Percentiles rank a stretch among this genome's conserved stretches.
phyloP scores from a whole-genome alignment of 2,888 invertebrate genomes.

The Conistra vaccinii region DNA sequence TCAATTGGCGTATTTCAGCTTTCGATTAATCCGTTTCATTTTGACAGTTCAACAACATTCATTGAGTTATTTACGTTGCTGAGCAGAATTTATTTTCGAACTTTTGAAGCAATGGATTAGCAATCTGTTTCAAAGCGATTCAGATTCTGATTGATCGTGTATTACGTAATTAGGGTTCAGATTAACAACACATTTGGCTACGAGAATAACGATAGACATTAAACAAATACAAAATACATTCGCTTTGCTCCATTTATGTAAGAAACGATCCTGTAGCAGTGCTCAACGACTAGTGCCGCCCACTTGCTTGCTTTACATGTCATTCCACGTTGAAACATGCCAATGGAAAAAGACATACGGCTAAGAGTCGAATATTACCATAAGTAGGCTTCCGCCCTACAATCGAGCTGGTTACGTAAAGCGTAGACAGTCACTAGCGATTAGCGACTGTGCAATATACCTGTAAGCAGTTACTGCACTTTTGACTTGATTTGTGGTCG shows the following conservation, averaged over 20 bases:
- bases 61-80: too few relatives aligned
- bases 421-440: constrained; percentile 56
- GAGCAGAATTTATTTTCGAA: too few relatives aligned
- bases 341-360: constrained; percentile 65
- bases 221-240: constrained; percentile 47
- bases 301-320: constrained; percentile 52
- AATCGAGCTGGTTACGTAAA: constrained; percentile 74
- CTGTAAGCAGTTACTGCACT: constrained; percentile 51
- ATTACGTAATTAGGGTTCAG: too few relatives aligned
- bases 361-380: constrained; percentile 71
- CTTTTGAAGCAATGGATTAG: too few relatives aligned
- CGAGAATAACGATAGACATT: constrained; percentile 42
- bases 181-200: background rate
- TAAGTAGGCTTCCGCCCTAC: constrained; percentile 79
- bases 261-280: constrained; percentile 68
- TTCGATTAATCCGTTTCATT: too few relatives aligned
- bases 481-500: constrained; percentile 52
- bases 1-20: background rate
- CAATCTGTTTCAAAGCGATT: too few relatives aligned
- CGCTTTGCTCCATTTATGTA: constrained; percentile 70
- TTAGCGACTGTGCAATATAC: constrained; percentile 64
- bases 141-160: too few relatives aligned
- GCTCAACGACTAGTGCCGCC: constrained; percentile 55
- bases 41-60: too few relatives aligned
- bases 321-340: constrained; percentile 60